Conservation (phyloP, 2,888 invertebrate genomes). For the Mechanitis mazaeus region DNA sequence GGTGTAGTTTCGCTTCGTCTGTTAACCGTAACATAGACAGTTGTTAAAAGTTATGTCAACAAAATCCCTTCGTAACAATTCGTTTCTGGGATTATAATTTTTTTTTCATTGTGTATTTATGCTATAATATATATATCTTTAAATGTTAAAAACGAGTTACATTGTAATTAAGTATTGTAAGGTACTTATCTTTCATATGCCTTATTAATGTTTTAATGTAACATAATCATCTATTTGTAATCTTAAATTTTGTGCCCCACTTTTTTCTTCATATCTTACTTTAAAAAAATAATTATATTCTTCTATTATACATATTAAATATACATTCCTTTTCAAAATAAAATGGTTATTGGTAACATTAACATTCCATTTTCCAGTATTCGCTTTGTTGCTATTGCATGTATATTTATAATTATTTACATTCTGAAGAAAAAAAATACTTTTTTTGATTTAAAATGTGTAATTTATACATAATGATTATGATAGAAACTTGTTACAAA, state of each 20-base stretch:
- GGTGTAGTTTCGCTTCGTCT: no score
- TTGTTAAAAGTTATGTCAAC: no score
- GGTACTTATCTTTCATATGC: slow-evolving; percentile 6
- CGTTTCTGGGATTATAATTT: no score
- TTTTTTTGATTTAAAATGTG: slow-evolving; percentile 5
- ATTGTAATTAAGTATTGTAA: background rate
- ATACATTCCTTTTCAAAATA: slow-evolving; percentile 27
- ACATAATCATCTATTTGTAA: slow-evolving; percentile 2
- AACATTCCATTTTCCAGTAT: slow-evolving; percentile 31
- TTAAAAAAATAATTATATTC: background rate
- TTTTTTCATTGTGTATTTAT: no score
- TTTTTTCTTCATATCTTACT: background rate
- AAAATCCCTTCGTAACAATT: no score
- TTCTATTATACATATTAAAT: background rate
- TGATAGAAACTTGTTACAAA: background rate
- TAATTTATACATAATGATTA: background rate
- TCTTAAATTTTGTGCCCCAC: slow-evolving; percentile 1
- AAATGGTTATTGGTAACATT: slow-evolving; percentile 16
- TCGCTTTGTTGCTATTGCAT: slow-evolving; percentile 23
- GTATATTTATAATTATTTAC: slow-evolving; percentile 8
- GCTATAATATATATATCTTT: background rate
- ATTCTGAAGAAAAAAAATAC: background rate
- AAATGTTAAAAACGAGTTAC: background rate
- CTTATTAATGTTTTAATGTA: slow-evolving; percentile 4
- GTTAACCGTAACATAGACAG: no score